These are phyloP conservation scores for Mycteria americana DNA, from an alignment of 2,797 vertebrate species.

Conservation along the genomic window DNA sequence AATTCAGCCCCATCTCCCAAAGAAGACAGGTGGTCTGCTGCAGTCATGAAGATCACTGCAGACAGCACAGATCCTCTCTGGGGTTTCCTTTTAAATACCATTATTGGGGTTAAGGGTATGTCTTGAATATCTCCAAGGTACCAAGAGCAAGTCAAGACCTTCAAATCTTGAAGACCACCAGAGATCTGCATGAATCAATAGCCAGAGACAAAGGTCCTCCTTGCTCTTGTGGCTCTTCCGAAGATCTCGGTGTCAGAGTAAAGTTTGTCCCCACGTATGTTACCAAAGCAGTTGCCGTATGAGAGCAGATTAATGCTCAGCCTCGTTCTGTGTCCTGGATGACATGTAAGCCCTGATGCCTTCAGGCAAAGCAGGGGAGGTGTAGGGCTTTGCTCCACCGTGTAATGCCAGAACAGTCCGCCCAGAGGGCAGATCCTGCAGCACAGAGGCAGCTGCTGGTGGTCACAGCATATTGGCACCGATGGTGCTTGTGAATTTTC, in stretches of 20 bases:
- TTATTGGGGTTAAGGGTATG: not conserved
- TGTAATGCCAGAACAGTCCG: not conserved
- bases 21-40: not conserved
- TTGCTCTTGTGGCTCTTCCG: not conserved
- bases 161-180: not conserved
- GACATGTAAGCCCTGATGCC: not conserved
- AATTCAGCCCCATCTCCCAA: not conserved
- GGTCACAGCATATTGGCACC: not conserved
- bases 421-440: not conserved
- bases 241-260: not conserved
- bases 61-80: not conserved
- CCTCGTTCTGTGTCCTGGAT: not conserved
- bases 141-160: not conserved
- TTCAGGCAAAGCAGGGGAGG: not conserved
- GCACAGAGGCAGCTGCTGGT: not conserved
- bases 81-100: not conserved
- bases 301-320: no score
- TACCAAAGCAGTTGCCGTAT: not conserved
- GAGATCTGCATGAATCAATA: not conserved
- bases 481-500: not conserved
- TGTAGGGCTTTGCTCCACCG: not conserved
- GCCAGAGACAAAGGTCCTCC: not conserved
- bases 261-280: fast-evolving
- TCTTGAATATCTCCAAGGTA: not conserved
- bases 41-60: not conserved